Base-by-base conservation (phyloP, 2,797 vertebrate genomes). In the Pampus argenteus region DNA sequence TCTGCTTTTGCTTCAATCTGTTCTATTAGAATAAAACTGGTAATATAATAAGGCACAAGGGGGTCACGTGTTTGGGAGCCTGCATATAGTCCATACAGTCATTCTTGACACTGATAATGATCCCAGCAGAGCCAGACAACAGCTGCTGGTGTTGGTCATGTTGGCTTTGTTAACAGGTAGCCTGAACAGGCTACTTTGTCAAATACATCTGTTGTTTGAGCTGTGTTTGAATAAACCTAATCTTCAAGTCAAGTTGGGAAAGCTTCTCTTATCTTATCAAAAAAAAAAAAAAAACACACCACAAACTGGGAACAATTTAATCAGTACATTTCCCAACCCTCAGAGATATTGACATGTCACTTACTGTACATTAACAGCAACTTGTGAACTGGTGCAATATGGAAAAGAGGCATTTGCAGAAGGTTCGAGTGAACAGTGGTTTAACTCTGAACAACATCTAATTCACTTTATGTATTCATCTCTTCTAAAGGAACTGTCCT, bases 261-360 rank as follows among this genome's bases (percentile, higher is more conserved):
- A 38, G 2, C 5, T 57, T 66, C 9, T 60, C 36, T 64, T 47
- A 62, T 70, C 56, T 51, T 51, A 42, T 51, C 6, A 17, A 49
- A 34, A 28, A 22, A 29, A n/a, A n/a, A n/a, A n/a, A n/a, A n/a
- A n/a, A n/a, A n/a, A n/a, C n/a, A 4, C 11, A 18, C 51, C 36
- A 13, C 76, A 60, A 49, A 51, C 48, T 44, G 45, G 38, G 17
- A 66, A 57, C 23, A 66, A 23, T 61, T 60, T 63, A 63, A 60
- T 28, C 59, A 74, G 58, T 17, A 28, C 48, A 42, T 45, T 50
- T 23, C 26, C 36, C 23, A 50, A 64, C 26, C 11, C 31, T 13
- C 6, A 66, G 9, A 44, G 25, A 31, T 18, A 14, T 11, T 59
- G 26, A 40, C 17, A 28, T 7, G 7, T 47, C 17, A 52, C 10